Percentiles rank a stretch among this genome's conserved stretches.
phyloP scores from a whole-genome alignment of 2,797 vertebrate genomes.

The Takifugu ocellatus region DNA sequence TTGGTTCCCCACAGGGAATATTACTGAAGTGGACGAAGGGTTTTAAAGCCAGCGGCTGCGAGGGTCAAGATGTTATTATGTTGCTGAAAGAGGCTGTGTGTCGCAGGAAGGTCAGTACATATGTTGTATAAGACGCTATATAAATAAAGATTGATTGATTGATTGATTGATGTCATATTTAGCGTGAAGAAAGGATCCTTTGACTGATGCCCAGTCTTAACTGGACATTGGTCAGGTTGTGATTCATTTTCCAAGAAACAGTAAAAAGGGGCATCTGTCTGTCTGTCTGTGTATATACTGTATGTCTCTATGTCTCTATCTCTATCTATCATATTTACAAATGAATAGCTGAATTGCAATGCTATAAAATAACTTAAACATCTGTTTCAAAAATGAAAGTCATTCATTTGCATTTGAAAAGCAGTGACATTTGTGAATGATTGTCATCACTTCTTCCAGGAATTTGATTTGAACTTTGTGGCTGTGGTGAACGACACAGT shows the following conservation, averaged over 20 bases:
- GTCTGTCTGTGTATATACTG: too few species aligned
- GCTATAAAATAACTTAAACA: neutral
- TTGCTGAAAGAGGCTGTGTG: slow-evolving; percentile 90
- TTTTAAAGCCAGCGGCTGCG: slow-evolving; percentile 89
- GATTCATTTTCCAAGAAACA: too few species aligned
- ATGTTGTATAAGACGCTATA: too few species aligned
- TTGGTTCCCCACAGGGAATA: slow-evolving; percentile 76
- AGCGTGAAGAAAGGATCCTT: neutral
- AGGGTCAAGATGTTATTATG: slow-evolving; percentile 86
- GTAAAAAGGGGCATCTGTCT: too few species aligned
- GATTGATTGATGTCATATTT: too few species aligned
- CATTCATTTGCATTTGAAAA: neutral
- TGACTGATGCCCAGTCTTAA: neutral
- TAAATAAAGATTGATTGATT: too few species aligned
- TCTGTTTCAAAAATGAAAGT: neutral
- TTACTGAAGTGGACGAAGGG: slow-evolving; percentile 96
- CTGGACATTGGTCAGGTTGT: too few species aligned
- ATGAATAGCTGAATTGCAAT: neutral
- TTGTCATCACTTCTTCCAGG: slow-evolving; percentile 66
- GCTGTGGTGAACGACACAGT: slow-evolving; percentile 96
- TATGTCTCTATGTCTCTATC: too few species aligned
- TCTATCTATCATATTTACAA: too few species aligned
- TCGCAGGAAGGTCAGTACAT: slow-evolving; percentile 77
- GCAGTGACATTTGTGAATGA: neutral
- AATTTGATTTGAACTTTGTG: slow-evolving; percentile 92